Base-by-base conservation (phyloP, 92 coral and sea anemone genomes). In the Phenganax stokvisi region DNA sequence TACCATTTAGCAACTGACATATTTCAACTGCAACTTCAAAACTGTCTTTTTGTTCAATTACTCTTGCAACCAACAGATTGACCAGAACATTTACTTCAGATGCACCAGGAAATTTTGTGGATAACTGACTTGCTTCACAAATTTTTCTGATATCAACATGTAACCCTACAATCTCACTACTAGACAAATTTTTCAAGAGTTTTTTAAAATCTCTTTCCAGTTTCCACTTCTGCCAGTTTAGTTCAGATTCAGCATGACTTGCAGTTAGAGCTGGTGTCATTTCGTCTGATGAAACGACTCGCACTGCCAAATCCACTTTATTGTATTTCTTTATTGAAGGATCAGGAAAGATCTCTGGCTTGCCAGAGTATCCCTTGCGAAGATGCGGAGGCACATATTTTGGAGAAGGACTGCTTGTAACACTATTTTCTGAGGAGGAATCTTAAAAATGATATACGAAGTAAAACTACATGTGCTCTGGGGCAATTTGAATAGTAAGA, bases 151-250 rank as follows among this genome's bases (percentile, higher is more conserved):
- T 44, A 55, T 96, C 92, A 11, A 31, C 78, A 9, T 81, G 59
- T 17, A 85, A 59, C 54, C 87, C 90, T 31, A 80, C 84, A 9
- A 68, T 25, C 68, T 86, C 85, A 10, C 83, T 89, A 51, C 71
- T 76, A 8, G 80, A 80, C 52, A 86, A 74, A 29, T 77, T 85
- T 66, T 87, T 90, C 53, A 96, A 75, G 28, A 96, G 64, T 79
- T 78, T 88, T 75, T 87, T 90, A n/a, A 92, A 84, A 67, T 89
- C 86, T 15, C 99, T 87, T 61, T 92, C 92, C 58, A 92, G 89
- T 71, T 92, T 92, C 89, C 93, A 96, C 70, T 91, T 92, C 66
- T 96, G 93, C 99, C 99, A 96, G 57, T 91, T 90, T 31, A 90
- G 87, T 78, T 96, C 99, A n/a, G 83, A 79, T 54, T 79, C 83